phyloP scores from a whole-genome alignment of 2,888 invertebrate species.

The Leucophora obtusa region DNA sequence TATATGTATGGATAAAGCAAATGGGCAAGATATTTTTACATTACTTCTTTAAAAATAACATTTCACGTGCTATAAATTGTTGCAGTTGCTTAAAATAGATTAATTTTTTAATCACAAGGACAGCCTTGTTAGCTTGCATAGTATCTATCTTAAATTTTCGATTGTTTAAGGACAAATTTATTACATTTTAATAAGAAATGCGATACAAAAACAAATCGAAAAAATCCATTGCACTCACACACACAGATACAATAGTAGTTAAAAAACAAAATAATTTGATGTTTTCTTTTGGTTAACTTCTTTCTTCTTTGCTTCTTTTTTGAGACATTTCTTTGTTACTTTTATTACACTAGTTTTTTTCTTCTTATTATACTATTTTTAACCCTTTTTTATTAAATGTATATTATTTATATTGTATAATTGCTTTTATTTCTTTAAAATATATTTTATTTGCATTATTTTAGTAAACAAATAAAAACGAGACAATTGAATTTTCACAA shows the following conservation, averaged over 20 bases:
- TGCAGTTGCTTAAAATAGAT: too few relatives aligned
- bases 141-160: too few relatives aligned
- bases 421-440: neutral
- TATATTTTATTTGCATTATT: neutral
- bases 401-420: constrained; percentile 7
- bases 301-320: neutral
- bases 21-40: too few relatives aligned
- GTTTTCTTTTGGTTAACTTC: constrained; percentile 10
- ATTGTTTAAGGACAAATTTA: neutral
- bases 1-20: too few relatives aligned
- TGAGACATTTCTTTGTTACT: neutral
- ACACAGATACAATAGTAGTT: neutral
- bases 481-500: constrained; percentile 1
- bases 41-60: too few relatives aligned
- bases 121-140: too few relatives aligned
- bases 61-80: too few relatives aligned
- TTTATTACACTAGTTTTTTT: neutral
- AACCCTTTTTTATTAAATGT: neutral
- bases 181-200: constrained; percentile 16
- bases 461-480: neutral
- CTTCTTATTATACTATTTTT: neutral
- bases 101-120: too few relatives aligned
- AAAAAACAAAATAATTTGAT: neutral
- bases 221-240: neutral
- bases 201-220: constrained; percentile 41